phyloP scores from a whole-genome alignment of 2,888 invertebrate genomes.

The Torymus texanus region DNA sequence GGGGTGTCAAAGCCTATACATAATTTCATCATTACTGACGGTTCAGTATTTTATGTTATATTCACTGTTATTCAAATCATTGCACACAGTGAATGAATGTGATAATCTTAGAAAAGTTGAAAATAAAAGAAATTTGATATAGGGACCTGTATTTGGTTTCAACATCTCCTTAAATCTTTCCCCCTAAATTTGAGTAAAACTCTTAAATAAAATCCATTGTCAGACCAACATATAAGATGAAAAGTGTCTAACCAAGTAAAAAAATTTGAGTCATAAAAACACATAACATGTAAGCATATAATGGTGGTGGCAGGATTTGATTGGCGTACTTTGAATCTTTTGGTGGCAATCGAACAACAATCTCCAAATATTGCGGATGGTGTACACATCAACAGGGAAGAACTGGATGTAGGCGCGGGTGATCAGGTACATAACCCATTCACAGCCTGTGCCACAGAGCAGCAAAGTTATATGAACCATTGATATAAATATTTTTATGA shows the following conservation, averaged over 20 bases:
- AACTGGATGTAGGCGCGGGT: constrained; percentile 96
- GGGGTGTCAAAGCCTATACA: too few relatives aligned
- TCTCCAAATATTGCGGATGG: constrained; percentile 96
- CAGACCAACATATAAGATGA: constrained; percentile 19
- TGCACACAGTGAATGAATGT: too few relatives aligned
- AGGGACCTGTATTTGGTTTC: constrained; percentile 1
- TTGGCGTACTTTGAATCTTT: constrained; percentile 99
- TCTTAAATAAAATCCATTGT: constrained; percentile 37
- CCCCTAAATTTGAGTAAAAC: background rate
- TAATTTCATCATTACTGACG: too few relatives aligned
- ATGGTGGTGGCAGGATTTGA: constrained; percentile 90
- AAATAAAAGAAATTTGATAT: background rate
- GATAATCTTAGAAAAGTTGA: too few relatives aligned
- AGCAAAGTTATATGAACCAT: constrained; percentile 64
- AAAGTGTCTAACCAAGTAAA: constrained; percentile 32
- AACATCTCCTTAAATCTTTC: background rate
- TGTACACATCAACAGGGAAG: constrained; percentile 91
- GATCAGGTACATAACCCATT: constrained; percentile 88
- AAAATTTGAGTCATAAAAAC: constrained; percentile 60
- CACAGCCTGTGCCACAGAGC: constrained; percentile 73
- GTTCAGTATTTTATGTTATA: too few relatives aligned
- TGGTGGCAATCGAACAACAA: constrained; percentile 98
- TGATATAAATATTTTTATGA: constrained; percentile 35
- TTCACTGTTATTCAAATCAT: too few relatives aligned
- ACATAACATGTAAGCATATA: constrained; percentile 69